A percentile compares a stretch with the other conserved stretches of the same genome.
phyloP scores from a whole-genome alignment of 2,888 invertebrate genomes.

The Cryptocheilus praepositus region DNA sequence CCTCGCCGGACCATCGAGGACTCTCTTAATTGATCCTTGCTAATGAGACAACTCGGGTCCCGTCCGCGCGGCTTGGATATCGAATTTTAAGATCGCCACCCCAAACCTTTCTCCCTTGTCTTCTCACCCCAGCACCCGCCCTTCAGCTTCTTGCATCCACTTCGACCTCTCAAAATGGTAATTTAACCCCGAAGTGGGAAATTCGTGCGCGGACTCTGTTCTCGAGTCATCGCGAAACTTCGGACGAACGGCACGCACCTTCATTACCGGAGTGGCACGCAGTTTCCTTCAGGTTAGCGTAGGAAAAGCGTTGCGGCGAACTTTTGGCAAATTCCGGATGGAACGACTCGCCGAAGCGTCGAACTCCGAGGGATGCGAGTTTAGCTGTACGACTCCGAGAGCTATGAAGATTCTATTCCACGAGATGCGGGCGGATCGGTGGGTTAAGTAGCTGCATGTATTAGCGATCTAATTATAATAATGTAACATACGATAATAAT shows the following conservation, averaged over 20 bases:
- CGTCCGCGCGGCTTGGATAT: conserved; percentile 27
- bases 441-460: no score
- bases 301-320: no score
- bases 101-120: not conserved
- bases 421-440: no score
- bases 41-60: conserved; percentile 43
- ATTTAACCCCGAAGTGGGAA: conserved; percentile 27
- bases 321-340: no score
- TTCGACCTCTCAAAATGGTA: conserved; percentile 39
- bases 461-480: no score
- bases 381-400: no score
- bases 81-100: conserved; percentile 35
- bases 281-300: no score
- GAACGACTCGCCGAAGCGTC: no score
- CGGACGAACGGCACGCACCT: not conserved
- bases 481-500: no score
- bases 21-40: conserved; percentile 48
- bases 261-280: not conserved
- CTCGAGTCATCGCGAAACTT: conserved; percentile 22
- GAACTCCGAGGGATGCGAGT: no score
- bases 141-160: conserved; percentile 21
- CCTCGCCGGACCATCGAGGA: conserved; percentile 30
- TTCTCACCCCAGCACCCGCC: not conserved
- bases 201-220: conserved; percentile 15
- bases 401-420: no score